A percentile compares a stretch with the other conserved stretches of the same genome.
Conservation (phyloP, 2,888 invertebrate species). For the Hemicrepidius hirtus region DNA sequence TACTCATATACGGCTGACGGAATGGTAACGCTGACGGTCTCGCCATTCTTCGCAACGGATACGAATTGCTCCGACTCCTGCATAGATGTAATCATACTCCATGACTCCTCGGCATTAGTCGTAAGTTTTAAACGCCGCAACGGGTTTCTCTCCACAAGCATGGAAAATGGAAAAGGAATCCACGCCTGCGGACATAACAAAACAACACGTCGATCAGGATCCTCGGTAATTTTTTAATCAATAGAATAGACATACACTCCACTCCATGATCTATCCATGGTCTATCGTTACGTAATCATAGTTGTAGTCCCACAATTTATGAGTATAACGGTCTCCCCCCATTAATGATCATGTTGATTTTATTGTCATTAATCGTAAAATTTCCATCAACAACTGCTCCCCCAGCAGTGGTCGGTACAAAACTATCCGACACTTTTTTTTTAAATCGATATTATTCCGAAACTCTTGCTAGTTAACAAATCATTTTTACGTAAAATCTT, state of each 20-base stretch:
- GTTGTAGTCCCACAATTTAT: neutral
- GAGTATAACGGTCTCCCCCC: neutral
- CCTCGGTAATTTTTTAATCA: neutral
- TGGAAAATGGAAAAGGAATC: neutral
- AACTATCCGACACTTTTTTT: neutral
- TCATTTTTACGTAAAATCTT: too few relatives aligned
- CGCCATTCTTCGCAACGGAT: too few relatives aligned
- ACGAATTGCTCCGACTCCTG: too few relatives aligned
- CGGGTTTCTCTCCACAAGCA: neutral
- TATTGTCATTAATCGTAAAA: neutral
- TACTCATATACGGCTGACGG: too few relatives aligned
- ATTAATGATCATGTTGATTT: neutral
- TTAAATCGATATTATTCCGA: too few relatives aligned
- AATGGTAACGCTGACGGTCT: too few relatives aligned
- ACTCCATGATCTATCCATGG: too few relatives aligned
- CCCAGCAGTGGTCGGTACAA: neutral
- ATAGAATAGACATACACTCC: neutral
- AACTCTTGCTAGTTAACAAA: too few relatives aligned
- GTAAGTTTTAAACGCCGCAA: neutral
- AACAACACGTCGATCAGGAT: neutral
- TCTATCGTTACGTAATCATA: constrained; percentile 4
- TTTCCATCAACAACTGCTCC: neutral
- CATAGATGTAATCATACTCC: too few relatives aligned
- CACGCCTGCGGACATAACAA: neutral
- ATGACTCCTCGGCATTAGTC: too few relatives aligned